phyloP scores from a whole-genome alignment of 2,888 invertebrate genomes.

The Caenorhabditis sp. region DNA sequence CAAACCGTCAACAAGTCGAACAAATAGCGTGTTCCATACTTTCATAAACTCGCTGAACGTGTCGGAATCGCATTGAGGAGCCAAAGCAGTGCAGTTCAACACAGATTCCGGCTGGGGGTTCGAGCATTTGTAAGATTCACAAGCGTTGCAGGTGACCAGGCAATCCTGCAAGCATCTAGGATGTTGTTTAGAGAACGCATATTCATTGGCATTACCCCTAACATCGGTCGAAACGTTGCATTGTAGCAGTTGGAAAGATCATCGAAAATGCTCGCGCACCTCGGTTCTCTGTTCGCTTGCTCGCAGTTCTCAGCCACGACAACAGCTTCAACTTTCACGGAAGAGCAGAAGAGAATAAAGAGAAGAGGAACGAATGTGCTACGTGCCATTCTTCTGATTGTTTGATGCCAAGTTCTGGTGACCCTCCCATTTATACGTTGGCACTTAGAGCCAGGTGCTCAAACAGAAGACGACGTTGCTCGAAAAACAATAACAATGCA shows the following conservation, averaged over 20 bases:
- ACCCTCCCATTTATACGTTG: conserved; percentile 22
- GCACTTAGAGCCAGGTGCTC: conserved; percentile 20
- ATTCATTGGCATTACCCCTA: conserved; percentile 18
- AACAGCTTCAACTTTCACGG: neutral
- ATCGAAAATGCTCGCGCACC: conserved; percentile 54
- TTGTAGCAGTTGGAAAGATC: conserved; percentile 48
- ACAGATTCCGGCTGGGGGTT: conserved; percentile 59
- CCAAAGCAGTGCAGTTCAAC: conserved; percentile 56
- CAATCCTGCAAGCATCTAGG: conserved; percentile 40
- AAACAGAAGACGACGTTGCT: conserved; percentile 10
- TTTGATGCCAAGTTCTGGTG: conserved; percentile 15
- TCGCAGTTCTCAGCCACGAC: conserved; percentile 25
- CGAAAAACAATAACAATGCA: conserved; percentile 25
- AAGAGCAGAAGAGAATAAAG: neutral
- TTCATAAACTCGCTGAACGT: conserved; percentile 58
- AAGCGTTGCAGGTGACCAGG: conserved; percentile 59
- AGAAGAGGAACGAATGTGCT: neutral
- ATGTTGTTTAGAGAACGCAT: neutral
- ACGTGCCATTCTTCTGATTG: neutral
- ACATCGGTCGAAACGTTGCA: conserved; percentile 41
- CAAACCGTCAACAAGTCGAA: no score
- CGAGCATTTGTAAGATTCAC: conserved; percentile 55
- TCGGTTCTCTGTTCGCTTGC: conserved; percentile 13
- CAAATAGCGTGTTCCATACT: no score
- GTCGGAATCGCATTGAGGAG: conserved; percentile 42